A percentile compares a stretch with the other conserved stretches of the same genome.
These are phyloP conservation scores for Drosophila dunni DNA, from an alignment of 1,140 invertebrate species.

Conservation along the genomic window DNA sequence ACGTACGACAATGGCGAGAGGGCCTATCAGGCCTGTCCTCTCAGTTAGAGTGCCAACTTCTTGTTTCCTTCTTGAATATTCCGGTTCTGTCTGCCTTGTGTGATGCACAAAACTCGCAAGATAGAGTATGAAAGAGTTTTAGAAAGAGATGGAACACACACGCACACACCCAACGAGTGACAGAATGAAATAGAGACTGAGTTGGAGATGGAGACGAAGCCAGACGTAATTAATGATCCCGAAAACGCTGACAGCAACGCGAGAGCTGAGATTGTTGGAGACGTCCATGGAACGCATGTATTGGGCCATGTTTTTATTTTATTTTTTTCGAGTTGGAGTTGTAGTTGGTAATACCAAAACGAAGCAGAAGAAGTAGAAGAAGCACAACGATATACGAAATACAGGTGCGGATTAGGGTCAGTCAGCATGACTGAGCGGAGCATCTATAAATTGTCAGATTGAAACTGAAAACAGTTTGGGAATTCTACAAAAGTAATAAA, in stretches of 20 bases:
- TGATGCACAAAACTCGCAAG: conserved; percentile 1
- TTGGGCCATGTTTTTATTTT: conserved; percentile 25
- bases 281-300: conserved; percentile 65
- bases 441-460: conserved; percentile 47
- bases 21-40: conserved; percentile 38
- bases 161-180: conserved; percentile 1
- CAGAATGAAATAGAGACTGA: conserved; percentile 24
- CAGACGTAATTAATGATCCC: conserved; percentile 80
- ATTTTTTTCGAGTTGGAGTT: conserved; percentile 7
- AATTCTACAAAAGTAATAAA: neutral
- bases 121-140: conserved; percentile 1
- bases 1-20: conserved; percentile 31
- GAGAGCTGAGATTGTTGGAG: conserved; percentile 28
- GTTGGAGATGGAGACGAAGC: conserved; percentile 34
- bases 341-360: conserved; percentile 31
- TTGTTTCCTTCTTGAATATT: conserved; percentile 79
- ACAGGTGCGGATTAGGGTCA: conserved; percentile 81
- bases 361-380: no score
- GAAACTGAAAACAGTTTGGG: conserved; percentile 33
- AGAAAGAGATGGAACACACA: conserved; percentile 7
- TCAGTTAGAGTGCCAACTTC: conserved; percentile 66
- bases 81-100: conserved; percentile 58
- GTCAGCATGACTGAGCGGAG: conserved; percentile 19
- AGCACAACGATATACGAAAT: conserved; percentile 24
- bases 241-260: conserved; percentile 69